Evolutionary conservation across 2,888 invertebrate species (phyloP).

Genomic region (Eristalis arbustorum): DNA sequence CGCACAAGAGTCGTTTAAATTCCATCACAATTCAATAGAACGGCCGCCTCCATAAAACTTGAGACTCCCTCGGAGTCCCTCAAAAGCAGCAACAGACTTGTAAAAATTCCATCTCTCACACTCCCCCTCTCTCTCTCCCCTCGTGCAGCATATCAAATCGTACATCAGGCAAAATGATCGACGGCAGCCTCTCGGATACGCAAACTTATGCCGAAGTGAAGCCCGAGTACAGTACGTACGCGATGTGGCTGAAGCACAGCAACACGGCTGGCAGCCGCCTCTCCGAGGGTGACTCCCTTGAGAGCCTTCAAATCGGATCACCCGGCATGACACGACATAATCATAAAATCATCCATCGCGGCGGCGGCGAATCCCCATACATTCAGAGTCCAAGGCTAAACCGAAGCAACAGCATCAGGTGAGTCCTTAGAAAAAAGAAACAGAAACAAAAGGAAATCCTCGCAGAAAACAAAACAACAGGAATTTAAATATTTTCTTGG

Average conservation of each 20-base stretch:
- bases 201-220: constrained; percentile 87
- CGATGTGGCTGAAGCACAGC: constrained; percentile 93
- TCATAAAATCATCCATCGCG: constrained; percentile 79
- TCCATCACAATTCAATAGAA: no score
- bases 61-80: no score
- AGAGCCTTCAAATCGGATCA: constrained; percentile 87
- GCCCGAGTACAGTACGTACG: constrained; percentile 91
- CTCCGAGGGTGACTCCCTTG: constrained; percentile 95
- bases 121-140: neutral
- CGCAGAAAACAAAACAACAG: neutral
- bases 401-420: constrained; percentile 96
- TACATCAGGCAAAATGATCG: constrained; percentile 82
- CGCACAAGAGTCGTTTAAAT: no score
- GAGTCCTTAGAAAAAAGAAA: constrained; percentile 74
- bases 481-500: constrained; percentile 18
- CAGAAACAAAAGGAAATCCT: neutral
- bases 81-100: neutral
- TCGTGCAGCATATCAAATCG: constrained; percentile 75
- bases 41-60: no score
- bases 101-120: neutral
- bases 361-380: constrained; percentile 77
- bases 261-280: constrained; percentile 88
- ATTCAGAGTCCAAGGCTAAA: constrained; percentile 86
- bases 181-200: constrained; percentile 92
- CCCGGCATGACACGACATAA: constrained; percentile 84